A percentile compares a stretch with the other conserved stretches of the same genome.
phyloP scores from a whole-genome alignment of 2,113 vertebrate genomes.

The Pomatostomus ruficeps region DNA sequence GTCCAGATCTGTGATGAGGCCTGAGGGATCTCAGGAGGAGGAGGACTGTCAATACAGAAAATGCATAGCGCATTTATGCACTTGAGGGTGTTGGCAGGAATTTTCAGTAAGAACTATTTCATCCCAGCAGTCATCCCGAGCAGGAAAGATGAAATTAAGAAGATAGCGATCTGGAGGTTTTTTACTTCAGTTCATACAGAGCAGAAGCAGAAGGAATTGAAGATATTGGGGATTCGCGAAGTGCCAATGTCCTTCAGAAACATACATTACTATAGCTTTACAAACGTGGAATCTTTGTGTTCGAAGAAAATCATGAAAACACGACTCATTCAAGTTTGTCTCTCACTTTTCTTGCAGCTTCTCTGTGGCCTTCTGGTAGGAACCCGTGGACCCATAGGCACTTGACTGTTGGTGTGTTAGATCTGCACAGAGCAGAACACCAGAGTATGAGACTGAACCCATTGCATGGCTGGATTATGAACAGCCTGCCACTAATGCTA shows the following conservation, averaged over 20 bases:
- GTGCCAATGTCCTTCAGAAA: background rate
- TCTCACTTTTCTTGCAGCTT: background rate
- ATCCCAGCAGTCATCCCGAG: background rate
- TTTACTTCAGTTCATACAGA: background rate
- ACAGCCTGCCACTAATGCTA: background rate
- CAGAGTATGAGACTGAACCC: background rate
- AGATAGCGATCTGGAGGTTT: accelerated
- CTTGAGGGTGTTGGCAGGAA: background rate
- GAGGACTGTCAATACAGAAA: background rate
- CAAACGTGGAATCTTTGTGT: background rate
- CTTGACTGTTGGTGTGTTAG: background rate
- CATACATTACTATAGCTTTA: background rate
- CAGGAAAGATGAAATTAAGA: background rate
- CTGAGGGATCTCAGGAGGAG: background rate
- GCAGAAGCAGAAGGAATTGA: background rate
- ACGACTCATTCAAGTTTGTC: background rate
- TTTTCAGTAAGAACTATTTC: background rate
- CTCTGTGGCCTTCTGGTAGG: background rate
- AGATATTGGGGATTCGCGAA: accelerated
- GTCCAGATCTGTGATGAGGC: background rate
- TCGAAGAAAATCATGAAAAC: background rate
- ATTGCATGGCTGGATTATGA: background rate
- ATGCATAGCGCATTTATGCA: background rate
- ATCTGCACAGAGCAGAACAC: background rate
- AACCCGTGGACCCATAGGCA: accelerated